phyloP scores from a whole-genome alignment of 1,140 invertebrate species.

The Drosophila mauritiana region DNA sequence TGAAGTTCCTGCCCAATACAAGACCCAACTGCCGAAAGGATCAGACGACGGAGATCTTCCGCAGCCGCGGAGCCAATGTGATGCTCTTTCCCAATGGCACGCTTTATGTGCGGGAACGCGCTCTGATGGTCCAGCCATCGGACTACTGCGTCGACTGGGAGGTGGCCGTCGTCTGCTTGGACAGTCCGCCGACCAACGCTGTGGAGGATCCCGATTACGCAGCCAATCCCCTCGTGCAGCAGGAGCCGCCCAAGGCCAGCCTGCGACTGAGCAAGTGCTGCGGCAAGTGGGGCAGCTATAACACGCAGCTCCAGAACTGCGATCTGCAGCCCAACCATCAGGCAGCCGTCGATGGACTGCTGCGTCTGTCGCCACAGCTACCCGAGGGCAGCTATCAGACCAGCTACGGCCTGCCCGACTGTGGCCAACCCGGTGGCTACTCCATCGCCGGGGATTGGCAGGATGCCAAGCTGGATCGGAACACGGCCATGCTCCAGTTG shows the following conservation, averaged over 20 bases:
- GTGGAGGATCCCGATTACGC: not conserved
- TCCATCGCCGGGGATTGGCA: conserved; percentile 85
- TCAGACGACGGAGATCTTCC: conserved; percentile 53
- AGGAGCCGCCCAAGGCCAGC: conserved; percentile 8
- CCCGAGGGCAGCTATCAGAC: conserved; percentile 59
- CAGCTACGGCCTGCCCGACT: conserved; percentile 85
- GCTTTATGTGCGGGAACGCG: conserved; percentile 84
- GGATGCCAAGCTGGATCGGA: conserved; percentile 64
- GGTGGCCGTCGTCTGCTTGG: conserved; percentile 86
- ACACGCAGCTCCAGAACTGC: conserved; percentile 85
- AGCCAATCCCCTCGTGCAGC: not conserved
- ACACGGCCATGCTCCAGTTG: conserved; percentile 49
- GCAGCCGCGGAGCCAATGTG: conserved; percentile 54
- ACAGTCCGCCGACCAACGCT: conserved; percentile 53
- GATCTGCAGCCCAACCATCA: conserved; percentile 14
- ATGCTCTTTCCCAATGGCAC: conserved; percentile 86
- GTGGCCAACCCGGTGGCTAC: conserved; percentile 80
- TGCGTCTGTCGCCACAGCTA: conserved; percentile 44
- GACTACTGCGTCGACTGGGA: conserved; percentile 87
- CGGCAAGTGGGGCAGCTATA: conserved; percentile 86
- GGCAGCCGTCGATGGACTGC: conserved; percentile 15
- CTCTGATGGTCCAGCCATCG: conserved; percentile 77
- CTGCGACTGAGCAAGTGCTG: conserved; percentile 87
- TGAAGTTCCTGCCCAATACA: conserved; percentile 67
- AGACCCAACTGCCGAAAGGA: conserved; percentile 52